Evolutionary conservation across 2,113 vertebrate genomes (phyloP), one percentile per base, ranked within the genome.

Genomic region (Benitochromis conjunctus): DNA sequence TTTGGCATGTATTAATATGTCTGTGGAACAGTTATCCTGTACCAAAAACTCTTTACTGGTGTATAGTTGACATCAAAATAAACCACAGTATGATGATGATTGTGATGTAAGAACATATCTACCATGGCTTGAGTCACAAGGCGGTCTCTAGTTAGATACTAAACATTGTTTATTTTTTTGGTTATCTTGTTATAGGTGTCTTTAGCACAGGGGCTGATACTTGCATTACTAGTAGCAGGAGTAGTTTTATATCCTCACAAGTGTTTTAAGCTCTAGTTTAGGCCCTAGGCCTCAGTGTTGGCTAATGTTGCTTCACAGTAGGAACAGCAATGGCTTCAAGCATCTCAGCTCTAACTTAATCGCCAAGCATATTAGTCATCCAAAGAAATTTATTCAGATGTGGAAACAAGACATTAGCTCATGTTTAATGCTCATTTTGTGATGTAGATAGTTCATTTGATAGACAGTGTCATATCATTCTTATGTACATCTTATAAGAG

Each of bases 271-370:
- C 19, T 86, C 4, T 31, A 36, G 81, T 60, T 84, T n/a, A 46
- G 80, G 84, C 93, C 89, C 7, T 3, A 83, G 90, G 93, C 85
- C 74, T 84, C 3, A 24, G 55, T 86, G 26, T 84, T 62, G 21
- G 38, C 80, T 94, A 94, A 93, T 93, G 94, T 86, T 38, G 69
- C 86, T 92, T 92, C 91, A 88, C 92, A 91, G 88, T 89, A 53
- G 92, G 90, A 82, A 57, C 19, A 85, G 66, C 60, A 64, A 26
- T 80, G 78, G 83, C 92, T 92, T 62, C 60, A 51, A 94, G 90
- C 90, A 5, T 88, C 64, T 86, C 8, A 64, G 57, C 64, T 56
- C 53, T 14, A 77, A 9, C 57, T 46, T 94, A 92, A 94, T 95
- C 92, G 80, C 90, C 82, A 87, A 89, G 58, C 74, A 86, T 90